Evolutionary conservation across 2,888 invertebrate species (phyloP), one percentile per base, ranked within the genome.

Genomic region (Rhagonycha lutea): DNA sequence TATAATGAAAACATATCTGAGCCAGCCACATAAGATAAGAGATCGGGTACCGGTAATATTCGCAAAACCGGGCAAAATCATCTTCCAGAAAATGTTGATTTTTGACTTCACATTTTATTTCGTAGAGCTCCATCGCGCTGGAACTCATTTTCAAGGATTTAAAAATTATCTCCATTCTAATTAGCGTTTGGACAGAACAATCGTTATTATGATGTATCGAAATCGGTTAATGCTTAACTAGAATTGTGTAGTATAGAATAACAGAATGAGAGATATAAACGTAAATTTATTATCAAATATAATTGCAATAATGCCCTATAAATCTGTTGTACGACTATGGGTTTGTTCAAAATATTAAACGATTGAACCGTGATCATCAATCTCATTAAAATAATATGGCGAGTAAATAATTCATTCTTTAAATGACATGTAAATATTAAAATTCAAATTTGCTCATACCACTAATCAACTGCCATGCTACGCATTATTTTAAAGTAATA

Each of bases 261-360:
- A 81, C 80, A 78, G 80, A 82, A 82, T 81, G 79, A 79, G 80
- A 81, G 82, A 83, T 84, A 83, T 83, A 81, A 83, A 81, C 82
- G 82, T 80, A 82, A 82, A 84, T 84, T 83, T 83, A 84, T 84
- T 81, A 82, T 80, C 82, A 79, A 83, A 81, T 83, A 79, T 83
- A 84, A 83, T 83, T 84, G 83, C 83, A 81, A 79, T 82, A 78
- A 81, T 83, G 80, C 80, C 80, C 83, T 81, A 81, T 82, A 81
- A 81, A 82, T 82, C 81, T 79, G 77, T 61, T 76, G 75, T 73
- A 79, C 79, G 79, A 81, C 80, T 79, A 77, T 69, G 77, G 74
- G 81, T 79, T 80, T 80, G 79, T 81, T 80, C 73, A 67, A 78
- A 79, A 82, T 81, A 80, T 80, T 81, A 81, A 82, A 76, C 80